A percentile compares a stretch with the other conserved stretches of the same genome.
phyloP scores from a whole-genome alignment of 1,140 invertebrate species.

The Cecropterus lyciades region DNA sequence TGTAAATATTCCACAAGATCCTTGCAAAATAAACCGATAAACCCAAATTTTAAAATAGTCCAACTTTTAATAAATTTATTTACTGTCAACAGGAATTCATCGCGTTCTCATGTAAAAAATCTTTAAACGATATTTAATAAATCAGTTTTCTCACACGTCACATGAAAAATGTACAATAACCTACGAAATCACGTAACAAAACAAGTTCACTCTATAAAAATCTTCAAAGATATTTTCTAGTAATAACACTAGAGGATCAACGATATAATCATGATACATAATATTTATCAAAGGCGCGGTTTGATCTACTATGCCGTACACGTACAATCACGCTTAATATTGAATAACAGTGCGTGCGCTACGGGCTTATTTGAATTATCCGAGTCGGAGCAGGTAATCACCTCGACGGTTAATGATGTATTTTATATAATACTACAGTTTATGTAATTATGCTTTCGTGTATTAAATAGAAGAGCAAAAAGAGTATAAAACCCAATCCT shows the following conservation, averaged over 20 bases:
- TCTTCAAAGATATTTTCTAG: not conserved
- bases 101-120: too few relatives aligned
- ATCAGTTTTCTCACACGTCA: too few relatives aligned
- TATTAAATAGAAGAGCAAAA: not conserved
- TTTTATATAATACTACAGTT: conserved; percentile 18
- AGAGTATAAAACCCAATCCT: not conserved
- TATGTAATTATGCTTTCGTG: not conserved
- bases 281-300: conserved; percentile 12
- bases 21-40: too few relatives aligned
- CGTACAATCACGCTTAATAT: conserved; percentile 23
- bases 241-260: not conserved
- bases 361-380: conserved; percentile 25
- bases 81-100: too few relatives aligned
- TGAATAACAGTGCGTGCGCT: conserved; percentile 19
- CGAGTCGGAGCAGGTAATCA: conserved; percentile 10
- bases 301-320: conserved; percentile 17
- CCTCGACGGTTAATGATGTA: conserved; percentile 14
- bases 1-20: too few relatives aligned
- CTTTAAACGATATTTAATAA: too few relatives aligned
- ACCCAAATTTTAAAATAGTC: too few relatives aligned
- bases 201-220: too few relatives aligned
- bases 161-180: too few relatives aligned
- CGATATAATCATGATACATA: conserved; percentile 8
- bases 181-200: too few relatives aligned
- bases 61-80: too few relatives aligned